Evolutionary conservation across 2,113 vertebrate species (phyloP), one percentile per base, ranked within the genome.

Genomic region (Bubo bubo): DNA sequence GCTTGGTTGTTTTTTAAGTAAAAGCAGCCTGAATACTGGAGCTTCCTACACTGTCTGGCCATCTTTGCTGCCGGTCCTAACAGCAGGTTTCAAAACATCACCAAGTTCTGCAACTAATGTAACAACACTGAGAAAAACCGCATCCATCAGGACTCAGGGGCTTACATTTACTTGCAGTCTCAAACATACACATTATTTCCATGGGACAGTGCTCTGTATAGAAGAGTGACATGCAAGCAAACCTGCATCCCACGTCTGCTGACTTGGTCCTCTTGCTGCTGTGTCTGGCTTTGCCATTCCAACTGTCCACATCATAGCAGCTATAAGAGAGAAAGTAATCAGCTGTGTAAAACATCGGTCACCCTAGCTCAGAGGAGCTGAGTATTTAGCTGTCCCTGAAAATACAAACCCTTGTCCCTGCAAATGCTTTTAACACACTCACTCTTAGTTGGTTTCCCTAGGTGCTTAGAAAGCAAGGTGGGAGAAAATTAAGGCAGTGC

Each of bases 281-380:
- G 88, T 95, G 41, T 98, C 98, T 86, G 95, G 97, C 93, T 98
- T 99, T 58, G 99, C 99, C 99, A 99, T 99, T 80, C 99, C 98
- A 80, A 99, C 99, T 14, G 99, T 99, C 99, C 99, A 99, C 60
- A 99, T 97, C 99, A 99, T 99, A 94, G 99, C 99, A 26, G 99
- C 99, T 99, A 88, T 21, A 86, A 58, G 55, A 66, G 70, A 95
- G 71, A 91, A 89, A 81, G 49, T 6, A 79, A 84, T 52, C 2
- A 4, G 10, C 52, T 63, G 21, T 11, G 5, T 72, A 70, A 79
- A 87, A 79, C 45, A 79, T 8, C 6, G 0, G 16, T 60, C 56
- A 56, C 39, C 20, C 3, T 3, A 79, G 27, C 27, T 79, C 62
- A 70, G 62, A 70, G 37, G 39, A 91, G 67, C 6, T 20, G 66